A percentile compares a stretch with the other conserved stretches of the same genome.
Conservation (phyloP, 1,140 invertebrate species). For the Drosophila suzukii region DNA sequence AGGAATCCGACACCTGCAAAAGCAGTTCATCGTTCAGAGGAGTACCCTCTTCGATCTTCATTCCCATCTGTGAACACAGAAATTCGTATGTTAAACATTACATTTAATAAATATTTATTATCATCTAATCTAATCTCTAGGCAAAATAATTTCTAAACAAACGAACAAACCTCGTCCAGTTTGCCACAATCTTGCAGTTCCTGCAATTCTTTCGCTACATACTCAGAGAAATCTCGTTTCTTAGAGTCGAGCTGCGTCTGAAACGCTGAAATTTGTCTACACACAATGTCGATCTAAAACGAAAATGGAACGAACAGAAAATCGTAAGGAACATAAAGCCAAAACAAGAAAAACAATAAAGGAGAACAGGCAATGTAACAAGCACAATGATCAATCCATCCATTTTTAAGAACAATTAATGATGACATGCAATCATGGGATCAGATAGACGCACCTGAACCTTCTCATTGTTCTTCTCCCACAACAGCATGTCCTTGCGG, state of each 20-base stretch:
- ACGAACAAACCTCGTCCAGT: conserved; percentile 85
- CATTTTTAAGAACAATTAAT: conserved; percentile 3
- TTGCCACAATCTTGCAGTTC: conserved; percentile 85
- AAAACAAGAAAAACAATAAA: conserved; percentile 64
- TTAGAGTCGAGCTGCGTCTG: conserved; percentile 85
- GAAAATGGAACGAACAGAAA: conserved; percentile 82
- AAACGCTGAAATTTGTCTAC: conserved; percentile 85
- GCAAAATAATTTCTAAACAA: conserved; percentile 36
- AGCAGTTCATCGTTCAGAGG: conserved; percentile 77
- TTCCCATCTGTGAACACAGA: conserved; percentile 59
- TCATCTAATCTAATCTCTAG: conserved; percentile 18
- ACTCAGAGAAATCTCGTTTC: conserved; percentile 85
- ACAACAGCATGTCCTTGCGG: conserved; percentile 83
- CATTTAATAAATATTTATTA: not conserved
- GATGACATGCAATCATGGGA: conserved; percentile 22
- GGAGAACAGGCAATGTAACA: conserved; percentile 38
- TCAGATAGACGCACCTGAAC: conserved; percentile 65
- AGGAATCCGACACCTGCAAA: conserved; percentile 72
- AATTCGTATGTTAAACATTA: not conserved
- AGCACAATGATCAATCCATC: conserved; percentile 46
- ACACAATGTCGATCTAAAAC: conserved; percentile 87
- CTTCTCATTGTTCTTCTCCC: conserved; percentile 85
- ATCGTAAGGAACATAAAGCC: conserved; percentile 75
- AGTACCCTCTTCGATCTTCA: conserved; percentile 76
- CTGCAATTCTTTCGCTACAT: conserved; percentile 85